Evolutionary conservation across 2,797 vertebrate genomes (phyloP).

Genomic region (Melanotaenia trifasciata): DNA sequence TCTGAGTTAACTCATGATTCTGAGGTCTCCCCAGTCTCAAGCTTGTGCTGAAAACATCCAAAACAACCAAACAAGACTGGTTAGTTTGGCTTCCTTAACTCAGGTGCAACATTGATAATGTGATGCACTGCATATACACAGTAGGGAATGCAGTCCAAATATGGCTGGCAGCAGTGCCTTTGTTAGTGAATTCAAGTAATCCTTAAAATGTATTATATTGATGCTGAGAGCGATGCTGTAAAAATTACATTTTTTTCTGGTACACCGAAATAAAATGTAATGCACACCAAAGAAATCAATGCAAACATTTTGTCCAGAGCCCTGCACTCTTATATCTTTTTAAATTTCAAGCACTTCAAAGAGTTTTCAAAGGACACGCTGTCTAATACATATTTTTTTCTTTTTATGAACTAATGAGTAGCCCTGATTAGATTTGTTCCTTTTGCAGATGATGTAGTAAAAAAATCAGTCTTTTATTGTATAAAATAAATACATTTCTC

Average conservation of each 20-base stretch:
- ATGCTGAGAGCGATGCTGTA: not conserved
- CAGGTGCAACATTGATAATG: too few relatives aligned
- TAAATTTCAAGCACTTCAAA: too few relatives aligned
- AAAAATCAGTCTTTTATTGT: not conserved
- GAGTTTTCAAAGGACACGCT: not conserved
- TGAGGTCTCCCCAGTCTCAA: too few relatives aligned
- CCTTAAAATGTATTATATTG: not conserved
- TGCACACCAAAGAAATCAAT: not conserved
- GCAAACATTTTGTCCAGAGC: not conserved
- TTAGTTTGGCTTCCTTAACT: too few relatives aligned
- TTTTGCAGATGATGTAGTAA: not conserved
- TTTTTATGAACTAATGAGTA: too few relatives aligned
- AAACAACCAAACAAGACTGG: too few relatives aligned
- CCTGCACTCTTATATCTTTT: not conserved
- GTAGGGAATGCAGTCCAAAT: not conserved
- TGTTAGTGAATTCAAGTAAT: not conserved
- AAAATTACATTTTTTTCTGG: not conserved
- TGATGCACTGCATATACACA: too few relatives aligned
- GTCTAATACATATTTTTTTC: too few relatives aligned
- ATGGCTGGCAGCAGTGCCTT: not conserved
- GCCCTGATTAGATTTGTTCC: not conserved
- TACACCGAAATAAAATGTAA: not conserved
- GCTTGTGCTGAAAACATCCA: too few relatives aligned
- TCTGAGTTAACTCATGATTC: too few relatives aligned
- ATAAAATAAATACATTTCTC: not conserved